Evolutionary conservation across 2,888 invertebrate species (phyloP).

Genomic region (Ectemnius lituratus): DNA sequence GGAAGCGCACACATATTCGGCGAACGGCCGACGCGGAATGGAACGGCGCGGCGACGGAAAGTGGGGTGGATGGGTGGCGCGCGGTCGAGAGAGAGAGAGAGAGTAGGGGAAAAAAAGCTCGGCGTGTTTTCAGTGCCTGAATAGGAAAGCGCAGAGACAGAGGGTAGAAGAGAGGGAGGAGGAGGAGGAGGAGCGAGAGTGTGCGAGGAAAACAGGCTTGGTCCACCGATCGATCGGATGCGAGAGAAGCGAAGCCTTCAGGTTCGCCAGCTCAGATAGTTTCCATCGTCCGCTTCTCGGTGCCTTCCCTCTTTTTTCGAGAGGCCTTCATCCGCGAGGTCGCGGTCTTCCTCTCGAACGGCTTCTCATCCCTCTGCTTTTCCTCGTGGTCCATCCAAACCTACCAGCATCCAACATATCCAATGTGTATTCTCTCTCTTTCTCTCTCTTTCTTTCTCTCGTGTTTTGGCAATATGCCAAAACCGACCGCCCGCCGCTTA

Average conservation of each 20-base stretch:
- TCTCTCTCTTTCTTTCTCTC: too few species aligned
- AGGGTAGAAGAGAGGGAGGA: slow-evolving; percentile 13
- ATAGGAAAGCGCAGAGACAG: background rate
- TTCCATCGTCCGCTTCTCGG: slow-evolving; percentile 32
- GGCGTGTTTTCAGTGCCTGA: background rate
- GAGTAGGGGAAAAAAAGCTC: too few species aligned
- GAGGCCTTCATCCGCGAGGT: background rate
- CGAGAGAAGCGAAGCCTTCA: background rate
- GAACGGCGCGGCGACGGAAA: slow-evolving; percentile 23
- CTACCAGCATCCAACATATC: too few species aligned
- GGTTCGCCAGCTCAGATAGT: slow-evolving; percentile 9
- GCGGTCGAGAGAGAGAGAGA: too few species aligned
- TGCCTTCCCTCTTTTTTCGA: background rate
- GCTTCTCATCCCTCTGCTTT: background rate
- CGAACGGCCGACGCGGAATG: too few species aligned
- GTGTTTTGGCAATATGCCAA: too few species aligned
- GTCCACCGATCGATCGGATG: slow-evolving; percentile 4
- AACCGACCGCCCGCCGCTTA: too few species aligned
- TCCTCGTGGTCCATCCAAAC: background rate
- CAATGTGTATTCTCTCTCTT: too few species aligned
- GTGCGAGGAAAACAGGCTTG: slow-evolving; percentile 20
- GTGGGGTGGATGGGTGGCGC: too few species aligned
- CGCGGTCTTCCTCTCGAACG: slow-evolving; percentile 9
- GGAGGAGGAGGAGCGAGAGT: slow-evolving; percentile 13
- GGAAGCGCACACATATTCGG: too few species aligned